These are phyloP conservation scores for Molorchus minor DNA, from an alignment of 2,888 invertebrate genomes.

Conservation along the genomic window DNA sequence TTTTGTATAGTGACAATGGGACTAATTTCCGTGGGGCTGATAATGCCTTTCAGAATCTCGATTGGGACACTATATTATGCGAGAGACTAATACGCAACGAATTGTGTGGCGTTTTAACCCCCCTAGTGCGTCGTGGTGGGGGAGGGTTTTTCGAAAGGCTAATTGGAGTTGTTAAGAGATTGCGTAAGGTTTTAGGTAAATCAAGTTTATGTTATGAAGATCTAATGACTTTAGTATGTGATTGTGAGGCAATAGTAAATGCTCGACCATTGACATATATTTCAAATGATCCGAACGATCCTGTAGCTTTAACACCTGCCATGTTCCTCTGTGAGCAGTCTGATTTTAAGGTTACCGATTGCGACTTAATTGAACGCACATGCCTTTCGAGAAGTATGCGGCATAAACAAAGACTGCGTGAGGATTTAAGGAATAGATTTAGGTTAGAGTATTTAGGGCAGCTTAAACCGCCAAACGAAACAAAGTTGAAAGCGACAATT, in stretches of 20 bases:
- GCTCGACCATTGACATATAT: constrained; percentile 39
- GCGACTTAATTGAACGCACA: constrained; percentile 24
- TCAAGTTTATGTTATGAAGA: constrained; percentile 39
- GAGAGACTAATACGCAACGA: not conserved
- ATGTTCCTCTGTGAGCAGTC: constrained; percentile 41
- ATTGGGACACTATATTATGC: constrained; percentile 16
- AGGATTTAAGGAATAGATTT: constrained; percentile 37
- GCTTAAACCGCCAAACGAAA: constrained; percentile 5
- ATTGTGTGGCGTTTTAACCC: constrained; percentile 2
- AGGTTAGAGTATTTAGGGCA: constrained; percentile 41
- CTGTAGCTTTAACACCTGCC: constrained; percentile 35
- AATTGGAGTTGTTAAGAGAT: not conserved
- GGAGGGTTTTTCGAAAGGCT: constrained; percentile 2
- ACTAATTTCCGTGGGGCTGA: constrained; percentile 20
- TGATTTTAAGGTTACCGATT: constrained; percentile 32
- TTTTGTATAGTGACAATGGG: constrained; percentile 35
- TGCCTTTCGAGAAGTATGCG: constrained; percentile 24
- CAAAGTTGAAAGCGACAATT: not conserved
- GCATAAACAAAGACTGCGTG: constrained; percentile 31
- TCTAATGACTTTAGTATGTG: constrained; percentile 33
- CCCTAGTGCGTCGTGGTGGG: constrained; percentile 12
- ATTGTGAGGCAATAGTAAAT: constrained; percentile 53
- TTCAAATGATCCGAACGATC: constrained; percentile 23
- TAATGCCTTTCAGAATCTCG: constrained; percentile 27
- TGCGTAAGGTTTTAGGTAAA: constrained; percentile 1